phyloP scores from a whole-genome alignment of 2,888 invertebrate genomes.

The Girardia tigrina region DNA sequence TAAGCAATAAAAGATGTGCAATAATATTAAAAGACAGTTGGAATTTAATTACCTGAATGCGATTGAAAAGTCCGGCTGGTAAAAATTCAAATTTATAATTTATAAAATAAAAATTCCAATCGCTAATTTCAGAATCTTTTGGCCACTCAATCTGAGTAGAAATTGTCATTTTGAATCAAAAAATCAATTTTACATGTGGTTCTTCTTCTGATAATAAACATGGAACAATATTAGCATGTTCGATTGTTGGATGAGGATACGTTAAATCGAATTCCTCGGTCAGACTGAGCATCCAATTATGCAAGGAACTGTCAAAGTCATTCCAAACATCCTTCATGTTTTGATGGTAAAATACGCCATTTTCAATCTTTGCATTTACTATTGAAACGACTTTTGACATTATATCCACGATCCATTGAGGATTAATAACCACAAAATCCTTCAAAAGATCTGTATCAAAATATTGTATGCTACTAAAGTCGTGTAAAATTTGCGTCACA shows the following conservation, averaged over 20 bases:
- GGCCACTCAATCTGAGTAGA: not conserved
- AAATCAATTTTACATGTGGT: conserved; percentile 38
- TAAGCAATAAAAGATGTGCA: too few relatives aligned
- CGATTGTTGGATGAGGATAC: conserved; percentile 34
- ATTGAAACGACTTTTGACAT: conserved; percentile 48
- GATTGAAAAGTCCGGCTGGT: not conserved
- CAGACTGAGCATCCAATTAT: conserved; percentile 38
- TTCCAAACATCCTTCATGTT: conserved; percentile 44
- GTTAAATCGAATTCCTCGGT: conserved; percentile 39
- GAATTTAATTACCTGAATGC: not conserved
- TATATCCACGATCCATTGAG: conserved; percentile 49
- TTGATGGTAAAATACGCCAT: conserved; percentile 43
- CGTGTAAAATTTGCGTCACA: conserved; percentile 47
- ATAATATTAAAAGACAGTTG: too few relatives aligned
- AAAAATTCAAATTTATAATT: not conserved
- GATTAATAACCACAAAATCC: conserved; percentile 46
- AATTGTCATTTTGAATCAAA: too few relatives aligned
- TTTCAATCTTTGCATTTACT: conserved; percentile 45
- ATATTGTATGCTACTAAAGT: conserved; percentile 47
- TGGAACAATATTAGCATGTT: conserved; percentile 37
- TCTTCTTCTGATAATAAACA: conserved; percentile 38
- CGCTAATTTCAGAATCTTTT: not conserved
- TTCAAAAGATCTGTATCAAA: conserved; percentile 44
- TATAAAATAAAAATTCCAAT: not conserved
- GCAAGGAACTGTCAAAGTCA: conserved; percentile 38